A percentile compares a stretch with the other conserved stretches of the same genome.
Conservation (phyloP, 2,888 invertebrate genomes). For the Sepiola atlantica region DNA sequence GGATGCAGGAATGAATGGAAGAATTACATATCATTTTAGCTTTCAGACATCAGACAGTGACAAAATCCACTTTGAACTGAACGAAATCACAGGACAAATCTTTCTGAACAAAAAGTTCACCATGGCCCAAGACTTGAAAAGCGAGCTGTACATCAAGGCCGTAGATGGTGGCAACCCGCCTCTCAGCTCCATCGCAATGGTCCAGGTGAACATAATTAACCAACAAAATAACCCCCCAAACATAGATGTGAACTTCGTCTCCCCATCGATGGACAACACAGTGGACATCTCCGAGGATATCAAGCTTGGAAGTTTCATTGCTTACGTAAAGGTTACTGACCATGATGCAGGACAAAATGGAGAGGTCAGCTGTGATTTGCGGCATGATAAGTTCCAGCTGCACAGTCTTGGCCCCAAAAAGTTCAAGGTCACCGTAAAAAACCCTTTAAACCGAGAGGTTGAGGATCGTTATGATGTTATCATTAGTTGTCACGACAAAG, state of each 20-base stretch:
- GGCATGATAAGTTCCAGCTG: background rate
- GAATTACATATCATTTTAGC: constrained; percentile 1
- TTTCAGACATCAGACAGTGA: constrained; percentile 14
- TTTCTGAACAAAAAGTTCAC: background rate
- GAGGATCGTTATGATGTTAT: constrained; percentile 32
- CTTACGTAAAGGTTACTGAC: background rate
- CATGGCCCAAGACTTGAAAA: background rate
- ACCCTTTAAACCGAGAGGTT: constrained; percentile 8
- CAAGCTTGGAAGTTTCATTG: background rate
- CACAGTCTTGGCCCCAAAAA: background rate
- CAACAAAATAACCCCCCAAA: constrained; percentile 21
- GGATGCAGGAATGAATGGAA: background rate
- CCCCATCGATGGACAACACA: background rate
- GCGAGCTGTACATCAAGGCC: background rate
- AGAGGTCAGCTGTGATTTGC: constrained; percentile 4
- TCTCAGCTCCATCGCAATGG: background rate
- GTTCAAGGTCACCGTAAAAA: background rate
- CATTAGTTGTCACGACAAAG: background rate
- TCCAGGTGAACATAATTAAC: background rate
- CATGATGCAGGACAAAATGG: constrained; percentile 1
- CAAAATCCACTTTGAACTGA: background rate
- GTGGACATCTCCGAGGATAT: background rate
- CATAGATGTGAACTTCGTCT: constrained; percentile 32
- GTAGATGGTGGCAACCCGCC: background rate
- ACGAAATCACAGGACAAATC: background rate